These are phyloP conservation scores for Drosophila gaucha DNA, from an alignment of 2,888 invertebrate genomes.

Conservation along the genomic window DNA sequence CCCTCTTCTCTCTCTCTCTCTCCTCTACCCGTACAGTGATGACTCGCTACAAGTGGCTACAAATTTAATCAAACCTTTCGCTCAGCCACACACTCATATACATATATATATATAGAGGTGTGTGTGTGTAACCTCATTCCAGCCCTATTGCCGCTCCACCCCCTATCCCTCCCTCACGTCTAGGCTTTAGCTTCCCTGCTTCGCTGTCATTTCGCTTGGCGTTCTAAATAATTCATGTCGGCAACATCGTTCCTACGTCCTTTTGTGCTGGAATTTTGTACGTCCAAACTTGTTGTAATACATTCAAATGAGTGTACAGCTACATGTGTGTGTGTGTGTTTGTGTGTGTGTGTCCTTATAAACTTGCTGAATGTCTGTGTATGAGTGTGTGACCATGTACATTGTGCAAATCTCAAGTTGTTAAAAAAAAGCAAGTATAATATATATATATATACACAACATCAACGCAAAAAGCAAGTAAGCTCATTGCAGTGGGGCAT, in stretches of 20 bases:
- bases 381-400: constrained; percentile 25
- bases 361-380: too few species aligned
- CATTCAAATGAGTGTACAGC: constrained; percentile 69
- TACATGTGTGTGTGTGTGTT: constrained; percentile 8
- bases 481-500: not conserved
- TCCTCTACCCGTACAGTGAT: constrained; percentile 1
- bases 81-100: constrained; percentile 7
- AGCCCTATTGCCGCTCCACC: not conserved
- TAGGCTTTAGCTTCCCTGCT: constrained; percentile 1
- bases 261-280: constrained; percentile 65
- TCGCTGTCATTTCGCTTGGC: constrained; percentile 42
- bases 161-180: not conserved
- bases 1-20: not conserved
- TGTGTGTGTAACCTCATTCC: constrained; percentile 1
- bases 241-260: constrained; percentile 60
- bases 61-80: constrained; percentile 75
- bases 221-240: constrained; percentile 78
- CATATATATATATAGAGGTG: constrained; percentile 3
- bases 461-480: constrained; percentile 4
- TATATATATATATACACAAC: constrained; percentile 19
- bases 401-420: constrained; percentile 68
- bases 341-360: constrained; percentile 12
- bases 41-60: constrained; percentile 50
- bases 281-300: constrained; percentile 70
- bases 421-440: constrained; percentile 13